Conservation (phyloP, 2,113 vertebrate genomes). For the Cathartes aura region DNA sequence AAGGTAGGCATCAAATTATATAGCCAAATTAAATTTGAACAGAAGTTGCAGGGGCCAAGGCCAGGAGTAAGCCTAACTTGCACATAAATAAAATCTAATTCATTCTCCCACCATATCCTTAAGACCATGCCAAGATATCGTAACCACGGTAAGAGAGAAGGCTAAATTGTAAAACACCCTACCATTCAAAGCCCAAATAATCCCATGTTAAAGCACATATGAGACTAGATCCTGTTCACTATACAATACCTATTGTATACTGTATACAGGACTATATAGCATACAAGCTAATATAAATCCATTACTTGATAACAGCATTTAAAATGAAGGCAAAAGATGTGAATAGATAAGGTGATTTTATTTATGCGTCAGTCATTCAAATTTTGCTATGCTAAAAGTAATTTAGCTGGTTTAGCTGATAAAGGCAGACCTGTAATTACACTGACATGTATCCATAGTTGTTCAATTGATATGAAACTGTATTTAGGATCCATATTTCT, state of each 20-base stretch:
- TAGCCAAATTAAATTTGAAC: background rate
- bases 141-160: background rate
- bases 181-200: background rate
- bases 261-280: background rate
- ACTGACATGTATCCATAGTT: background rate
- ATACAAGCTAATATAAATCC: background rate
- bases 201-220: background rate
- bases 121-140: background rate
- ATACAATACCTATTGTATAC: no score
- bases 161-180: rapidly evolving
- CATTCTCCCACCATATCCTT: background rate
- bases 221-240: background rate
- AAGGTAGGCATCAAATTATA: background rate
- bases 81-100: background rate
- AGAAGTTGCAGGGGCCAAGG: background rate
- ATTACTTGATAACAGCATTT: background rate
- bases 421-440: background rate
- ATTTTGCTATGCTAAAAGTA: background rate
- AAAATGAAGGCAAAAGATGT: background rate
- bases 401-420: background rate
- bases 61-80: background rate
- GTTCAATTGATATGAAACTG: background rate
- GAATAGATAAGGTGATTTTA: background rate
- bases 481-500: background rate
- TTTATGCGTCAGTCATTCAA: background rate